Base-by-base conservation (phyloP, 1,140 invertebrate species). In the Hesperophylax magnus region DNA sequence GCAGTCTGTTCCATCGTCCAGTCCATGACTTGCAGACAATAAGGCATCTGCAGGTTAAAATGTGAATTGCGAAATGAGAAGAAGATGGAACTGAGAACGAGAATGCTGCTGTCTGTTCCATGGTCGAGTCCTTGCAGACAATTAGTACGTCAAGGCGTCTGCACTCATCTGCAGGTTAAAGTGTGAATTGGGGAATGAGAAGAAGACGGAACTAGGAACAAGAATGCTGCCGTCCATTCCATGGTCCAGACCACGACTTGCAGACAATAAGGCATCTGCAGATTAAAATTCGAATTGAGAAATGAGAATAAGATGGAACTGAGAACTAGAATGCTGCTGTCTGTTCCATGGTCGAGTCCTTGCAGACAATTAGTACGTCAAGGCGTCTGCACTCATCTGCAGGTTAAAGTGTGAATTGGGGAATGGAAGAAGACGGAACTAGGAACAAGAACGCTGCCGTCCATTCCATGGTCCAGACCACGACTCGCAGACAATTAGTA, bases 61-160 rank as follows among this genome's bases (percentile, higher is more conserved):
- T n/a, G n/a, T n/a, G n/a, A n/a, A n/a, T n/a, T n/a, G n/a, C n/a
- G n/a, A n/a, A n/a, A n/a, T n/a, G n/a, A n/a, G n/a, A n/a, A n/a
- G n/a, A n/a, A n/a, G n/a, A n/a, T n/a, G n/a, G n/a, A n/a, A n/a
- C n/a, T n/a, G n/a, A n/a, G n/a, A n/a, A n/a, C n/a, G n/a, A n/a
- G n/a, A n/a, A n/a, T n/a, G n/a, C n/a, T n/a, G n/a, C n/a, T n/a
- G n/a, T n/a, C n/a, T n/a, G n/a, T n/a, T n/a, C n/a, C n/a, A n/a
- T n/a, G n/a, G n/a, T n/a, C n/a, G n/a, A n/a, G n/a, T n/a, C n/a
- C n/a, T n/a, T n/a, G n/a, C n/a, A n/a, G n/a, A n/a, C n/a, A n/a
- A n/a, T 83, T 83, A 83, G 79, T 83, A 81, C 82, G 77, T 81
- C 79, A 81, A 83, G 77, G 77, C 82, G 79, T 83, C 82, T 83